A percentile compares a stretch with the other conserved stretches of the same genome.
Evolutionary conservation across 2,113 vertebrate genomes (phyloP).

Genomic region (Narcine bancroftii): DNA sequence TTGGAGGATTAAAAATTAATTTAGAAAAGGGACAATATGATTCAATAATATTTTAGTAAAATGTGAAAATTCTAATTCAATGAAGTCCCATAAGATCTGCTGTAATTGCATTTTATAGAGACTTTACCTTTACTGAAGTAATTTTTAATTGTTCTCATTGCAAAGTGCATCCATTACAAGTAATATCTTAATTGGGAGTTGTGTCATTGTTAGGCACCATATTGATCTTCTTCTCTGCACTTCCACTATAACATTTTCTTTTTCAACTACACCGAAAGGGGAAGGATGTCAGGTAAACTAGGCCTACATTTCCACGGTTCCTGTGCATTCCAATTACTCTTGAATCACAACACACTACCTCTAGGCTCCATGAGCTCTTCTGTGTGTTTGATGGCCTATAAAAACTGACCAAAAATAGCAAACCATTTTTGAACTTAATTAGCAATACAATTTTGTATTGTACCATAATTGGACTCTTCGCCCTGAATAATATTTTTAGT

Average conservation of each 20-base stretch:
- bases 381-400: neutral
- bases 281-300: neutral
- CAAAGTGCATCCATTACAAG: neutral
- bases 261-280: neutral
- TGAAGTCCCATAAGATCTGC: neutral
- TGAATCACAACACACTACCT: neutral
- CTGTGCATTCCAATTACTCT: neutral
- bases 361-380: neutral
- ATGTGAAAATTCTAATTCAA: neutral
- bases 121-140: neutral
- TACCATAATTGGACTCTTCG: neutral
- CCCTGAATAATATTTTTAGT: slow-evolving; percentile 20
- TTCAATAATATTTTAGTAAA: neutral
- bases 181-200: neutral
- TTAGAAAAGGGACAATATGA: neutral
- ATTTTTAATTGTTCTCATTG: neutral
- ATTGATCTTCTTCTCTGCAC: neutral
- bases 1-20: neutral
- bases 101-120: neutral
- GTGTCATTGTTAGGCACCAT: neutral
- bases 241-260: neutral
- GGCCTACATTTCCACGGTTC: neutral
- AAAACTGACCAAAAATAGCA: slow-evolving; percentile 25
- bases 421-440: slow-evolving; percentile 23
- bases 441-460: slow-evolving; percentile 9